Conservation (phyloP, 1,140 invertebrate species). For the Lepidostoma basale region DNA sequence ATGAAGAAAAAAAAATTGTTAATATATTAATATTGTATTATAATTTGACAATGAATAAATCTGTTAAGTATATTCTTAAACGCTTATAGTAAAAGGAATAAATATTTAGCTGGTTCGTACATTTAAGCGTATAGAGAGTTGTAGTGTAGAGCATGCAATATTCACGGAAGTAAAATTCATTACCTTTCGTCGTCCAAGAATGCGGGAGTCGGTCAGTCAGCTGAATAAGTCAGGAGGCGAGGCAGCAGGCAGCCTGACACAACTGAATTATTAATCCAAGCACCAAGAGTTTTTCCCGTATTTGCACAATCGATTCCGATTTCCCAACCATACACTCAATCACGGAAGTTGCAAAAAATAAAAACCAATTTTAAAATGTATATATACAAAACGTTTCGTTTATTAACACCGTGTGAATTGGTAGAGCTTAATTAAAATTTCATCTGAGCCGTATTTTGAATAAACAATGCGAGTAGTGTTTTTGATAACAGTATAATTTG, state of each 20-base stretch:
- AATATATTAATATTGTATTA: no score
- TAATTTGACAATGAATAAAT: no score
- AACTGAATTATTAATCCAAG: conserved; percentile 34
- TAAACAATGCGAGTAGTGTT: conserved; percentile 14
- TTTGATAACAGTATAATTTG: conserved; percentile 4
- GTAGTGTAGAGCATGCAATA: no score
- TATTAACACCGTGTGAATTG: background rate
- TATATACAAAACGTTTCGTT: no score
- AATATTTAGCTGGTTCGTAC: no score
- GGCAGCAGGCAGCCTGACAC: conserved; percentile 5
- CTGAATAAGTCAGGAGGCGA: conserved; percentile 22
- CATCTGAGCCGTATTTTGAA: background rate
- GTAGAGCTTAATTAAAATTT: background rate
- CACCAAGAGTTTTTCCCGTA: conserved; percentile 20
- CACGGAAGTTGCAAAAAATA: conserved; percentile 29
- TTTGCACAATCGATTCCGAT: conserved; percentile 35
- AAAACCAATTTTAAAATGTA: background rate
- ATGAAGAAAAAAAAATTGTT: no score
- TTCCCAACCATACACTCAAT: conserved; percentile 28
- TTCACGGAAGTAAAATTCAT: conserved; percentile 1
- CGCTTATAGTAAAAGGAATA: no score
- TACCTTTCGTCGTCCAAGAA: conserved; percentile 11
- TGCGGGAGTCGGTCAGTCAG: conserved; percentile 5
- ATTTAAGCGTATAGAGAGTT: no score
- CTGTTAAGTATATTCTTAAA: no score